phyloP scores from a whole-genome alignment of 2,888 invertebrate genomes.

The Synergus itoensis region DNA sequence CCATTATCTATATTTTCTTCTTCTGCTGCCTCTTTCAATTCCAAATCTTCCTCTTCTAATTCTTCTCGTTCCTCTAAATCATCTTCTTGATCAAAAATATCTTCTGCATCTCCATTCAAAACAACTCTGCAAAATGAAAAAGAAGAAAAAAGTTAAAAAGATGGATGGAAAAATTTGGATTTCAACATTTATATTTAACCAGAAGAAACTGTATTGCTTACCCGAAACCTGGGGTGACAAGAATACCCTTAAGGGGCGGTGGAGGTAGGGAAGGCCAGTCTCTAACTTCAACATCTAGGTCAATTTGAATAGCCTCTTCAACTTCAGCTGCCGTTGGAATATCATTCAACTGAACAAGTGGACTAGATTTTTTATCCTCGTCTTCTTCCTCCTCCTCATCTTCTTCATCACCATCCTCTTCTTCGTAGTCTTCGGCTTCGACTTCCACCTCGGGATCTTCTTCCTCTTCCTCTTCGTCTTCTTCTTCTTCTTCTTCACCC shows the following conservation, averaged over 20 bases:
- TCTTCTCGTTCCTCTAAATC: constrained; percentile 57
- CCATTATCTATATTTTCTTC: constrained; percentile 49
- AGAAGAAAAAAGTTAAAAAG: neutral
- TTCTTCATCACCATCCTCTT: constrained; percentile 61
- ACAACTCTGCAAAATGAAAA: constrained; percentile 60
- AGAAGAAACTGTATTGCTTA: constrained; percentile 58
- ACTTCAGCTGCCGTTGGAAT: constrained; percentile 7
- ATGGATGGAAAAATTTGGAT: too few relatives aligned
- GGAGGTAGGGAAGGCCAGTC: constrained; percentile 72
- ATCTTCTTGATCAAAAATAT: constrained; percentile 53
- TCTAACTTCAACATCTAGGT: constrained; percentile 47
- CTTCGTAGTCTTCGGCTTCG: constrained; percentile 56
- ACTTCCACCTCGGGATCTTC: constrained; percentile 53
- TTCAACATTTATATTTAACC: neutral
- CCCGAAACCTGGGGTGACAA: constrained; percentile 80
- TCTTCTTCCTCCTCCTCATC: constrained; percentile 59
- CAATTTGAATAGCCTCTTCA: constrained; percentile 49
- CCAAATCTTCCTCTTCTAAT: constrained; percentile 59
- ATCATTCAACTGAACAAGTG: neutral
- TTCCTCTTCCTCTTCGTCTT: constrained; percentile 62
- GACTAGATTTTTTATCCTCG: constrained; percentile 44
- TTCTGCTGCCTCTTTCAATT: constrained; percentile 49
- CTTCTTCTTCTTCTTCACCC: constrained; percentile 63
- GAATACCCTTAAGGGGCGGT: constrained; percentile 80
- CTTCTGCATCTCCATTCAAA: constrained; percentile 68